phyloP scores from a whole-genome alignment of 2,797 vertebrate species.

The Protonibea diacanthus region DNA sequence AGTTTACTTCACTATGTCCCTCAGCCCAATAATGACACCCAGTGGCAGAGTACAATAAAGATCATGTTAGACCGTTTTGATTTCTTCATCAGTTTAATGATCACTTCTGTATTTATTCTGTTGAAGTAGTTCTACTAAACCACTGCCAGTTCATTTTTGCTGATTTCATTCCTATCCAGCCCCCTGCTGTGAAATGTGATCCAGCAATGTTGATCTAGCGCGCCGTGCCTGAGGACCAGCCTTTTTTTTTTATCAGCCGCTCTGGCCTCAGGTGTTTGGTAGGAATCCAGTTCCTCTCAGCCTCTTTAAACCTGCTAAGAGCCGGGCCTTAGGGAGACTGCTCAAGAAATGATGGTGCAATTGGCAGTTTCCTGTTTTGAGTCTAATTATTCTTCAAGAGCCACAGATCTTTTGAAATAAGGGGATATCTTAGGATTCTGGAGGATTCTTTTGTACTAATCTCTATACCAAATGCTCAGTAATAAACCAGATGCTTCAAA shows the following conservation, averaged over 20 bases:
- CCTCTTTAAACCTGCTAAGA: constrained; percentile 42
- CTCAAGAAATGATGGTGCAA: constrained; percentile 57
- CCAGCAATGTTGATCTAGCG: constrained; percentile 33
- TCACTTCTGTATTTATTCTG: constrained; percentile 1
- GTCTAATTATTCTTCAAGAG: constrained; percentile 49
- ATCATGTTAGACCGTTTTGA: constrained; percentile 14
- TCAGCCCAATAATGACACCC: constrained; percentile 75
- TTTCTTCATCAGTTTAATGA: constrained; percentile 31
- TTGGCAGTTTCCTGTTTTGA: constrained; percentile 53
- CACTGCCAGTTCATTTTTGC: constrained; percentile 37
- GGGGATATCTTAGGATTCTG: constrained; percentile 22
- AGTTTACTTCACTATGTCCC: constrained; percentile 12
- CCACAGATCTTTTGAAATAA: constrained; percentile 34
- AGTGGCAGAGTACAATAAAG: constrained; percentile 64
- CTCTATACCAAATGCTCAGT: constrained; percentile 3
- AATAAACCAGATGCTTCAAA: constrained; percentile 23
- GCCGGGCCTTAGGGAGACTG: constrained; percentile 44
- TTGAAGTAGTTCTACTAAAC: constrained; percentile 36
- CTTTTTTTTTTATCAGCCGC: constrained; percentile 21
- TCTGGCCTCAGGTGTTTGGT: constrained; percentile 78
- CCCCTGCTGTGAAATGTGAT: constrained; percentile 45
- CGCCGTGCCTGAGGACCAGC: constrained; percentile 39
- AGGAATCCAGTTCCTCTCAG: constrained; percentile 62
- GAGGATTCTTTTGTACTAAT: constrained; percentile 21
- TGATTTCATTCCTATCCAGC: constrained; percentile 33